These are phyloP conservation scores for Ispidina picta DNA, from an alignment of 2,797 vertebrate genomes.

Conservation along the genomic window DNA sequence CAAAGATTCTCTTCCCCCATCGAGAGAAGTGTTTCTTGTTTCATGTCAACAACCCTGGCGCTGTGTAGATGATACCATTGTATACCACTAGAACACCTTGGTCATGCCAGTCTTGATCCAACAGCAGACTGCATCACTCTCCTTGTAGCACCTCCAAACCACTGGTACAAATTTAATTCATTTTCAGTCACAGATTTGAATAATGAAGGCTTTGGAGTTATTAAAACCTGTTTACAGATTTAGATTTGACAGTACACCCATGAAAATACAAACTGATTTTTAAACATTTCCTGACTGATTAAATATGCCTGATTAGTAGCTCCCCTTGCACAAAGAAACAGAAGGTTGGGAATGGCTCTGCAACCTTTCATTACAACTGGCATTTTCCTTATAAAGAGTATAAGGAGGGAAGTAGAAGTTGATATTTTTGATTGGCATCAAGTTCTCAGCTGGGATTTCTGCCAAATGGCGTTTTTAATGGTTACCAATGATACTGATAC, in stretches of 20 bases:
- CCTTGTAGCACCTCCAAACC: not conserved
- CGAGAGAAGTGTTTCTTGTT: no score
- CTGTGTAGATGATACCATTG: no score
- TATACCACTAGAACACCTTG: not conserved
- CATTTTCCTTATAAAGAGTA: not conserved
- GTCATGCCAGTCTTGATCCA: not conserved
- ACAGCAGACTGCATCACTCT: not conserved
- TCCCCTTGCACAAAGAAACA: not conserved
- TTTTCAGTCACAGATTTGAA: not conserved
- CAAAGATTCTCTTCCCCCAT: no score
- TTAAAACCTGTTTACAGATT: not conserved
- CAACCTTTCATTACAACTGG: not conserved
- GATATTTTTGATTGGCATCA: not conserved
- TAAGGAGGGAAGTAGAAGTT: not conserved
- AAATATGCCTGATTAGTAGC: not conserved
- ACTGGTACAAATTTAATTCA: not conserved
- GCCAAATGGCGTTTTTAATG: not conserved
- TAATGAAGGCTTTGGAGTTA: not conserved
- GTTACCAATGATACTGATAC: not conserved
- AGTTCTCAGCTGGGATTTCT: not conserved
- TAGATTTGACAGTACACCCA: not conserved
- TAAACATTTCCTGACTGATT: not conserved
- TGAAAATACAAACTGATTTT: not conserved
- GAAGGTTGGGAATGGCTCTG: not conserved
- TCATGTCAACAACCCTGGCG: no score